These are phyloP conservation scores for Struthidea cinerea DNA, from an alignment of 2,113 vertebrate genomes.

Conservation along the genomic window DNA sequence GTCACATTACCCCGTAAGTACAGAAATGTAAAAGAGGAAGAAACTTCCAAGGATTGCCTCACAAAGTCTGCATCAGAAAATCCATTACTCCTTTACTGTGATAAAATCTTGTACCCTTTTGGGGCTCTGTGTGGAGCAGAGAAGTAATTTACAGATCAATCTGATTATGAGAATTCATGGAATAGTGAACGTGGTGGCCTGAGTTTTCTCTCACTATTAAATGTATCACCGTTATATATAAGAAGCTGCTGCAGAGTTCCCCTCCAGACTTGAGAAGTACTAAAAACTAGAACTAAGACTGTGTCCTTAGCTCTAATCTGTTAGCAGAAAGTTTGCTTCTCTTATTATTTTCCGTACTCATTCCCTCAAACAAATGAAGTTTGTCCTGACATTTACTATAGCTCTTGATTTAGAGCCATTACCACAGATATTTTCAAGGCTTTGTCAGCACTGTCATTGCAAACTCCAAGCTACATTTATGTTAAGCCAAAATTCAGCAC, in stretches of 20 bases:
- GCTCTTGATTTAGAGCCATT: background rate
- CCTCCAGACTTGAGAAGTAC: background rate
- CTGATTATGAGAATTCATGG: background rate
- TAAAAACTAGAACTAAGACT: background rate
- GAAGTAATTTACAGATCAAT: background rate
- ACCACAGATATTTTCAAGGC: background rate
- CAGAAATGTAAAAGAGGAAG: background rate
- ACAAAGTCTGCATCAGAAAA: background rate
- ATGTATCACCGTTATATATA: background rate
- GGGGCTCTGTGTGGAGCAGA: background rate
- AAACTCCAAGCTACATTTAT: background rate
- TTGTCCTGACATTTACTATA: background rate
- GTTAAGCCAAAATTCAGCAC: background rate
- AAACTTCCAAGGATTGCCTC: background rate
- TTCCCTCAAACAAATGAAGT: background rate
- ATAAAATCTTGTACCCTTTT: background rate
- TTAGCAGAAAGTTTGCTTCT: background rate
- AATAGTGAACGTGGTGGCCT: background rate
- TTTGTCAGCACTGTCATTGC: background rate
- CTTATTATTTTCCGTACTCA: background rate
- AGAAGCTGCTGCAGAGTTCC: background rate
- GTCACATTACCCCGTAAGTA: background rate
- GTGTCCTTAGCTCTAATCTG: background rate
- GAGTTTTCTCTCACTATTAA: background rate
- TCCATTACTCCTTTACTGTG: background rate